Conservation (phyloP, 1,140 invertebrate species). For the Idris sp. region DNA sequence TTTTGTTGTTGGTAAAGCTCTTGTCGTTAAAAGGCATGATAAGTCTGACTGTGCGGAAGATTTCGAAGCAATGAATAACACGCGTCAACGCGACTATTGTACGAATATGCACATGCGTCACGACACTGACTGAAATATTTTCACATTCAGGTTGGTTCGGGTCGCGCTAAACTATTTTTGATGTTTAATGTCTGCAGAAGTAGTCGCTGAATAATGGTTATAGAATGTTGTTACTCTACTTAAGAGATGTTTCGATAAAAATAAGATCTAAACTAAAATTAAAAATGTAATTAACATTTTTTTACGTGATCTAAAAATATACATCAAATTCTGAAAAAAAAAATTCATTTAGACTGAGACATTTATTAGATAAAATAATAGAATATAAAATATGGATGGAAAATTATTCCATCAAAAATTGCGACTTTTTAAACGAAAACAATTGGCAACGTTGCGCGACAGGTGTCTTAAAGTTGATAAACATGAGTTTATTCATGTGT, state of each 20-base stretch:
- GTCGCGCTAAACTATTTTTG: slow-evolving; percentile 32
- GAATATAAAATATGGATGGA: slow-evolving; percentile 5
- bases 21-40: background rate
- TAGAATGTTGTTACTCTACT: background rate
- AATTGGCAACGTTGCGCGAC: slow-evolving; percentile 40
- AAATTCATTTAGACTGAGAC: too few relatives aligned
- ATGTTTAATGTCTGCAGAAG: slow-evolving; percentile 6
- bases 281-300: too few relatives aligned
- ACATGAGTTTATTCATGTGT: slow-evolving; percentile 45
- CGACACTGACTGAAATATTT: slow-evolving; percentile 31
- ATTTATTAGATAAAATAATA: background rate
- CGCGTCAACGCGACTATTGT: slow-evolving; percentile 39
- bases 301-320: too few relatives aligned
- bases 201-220: slow-evolving; percentile 3
- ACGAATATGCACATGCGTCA: slow-evolving; percentile 26
- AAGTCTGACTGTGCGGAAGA: slow-evolving; percentile 27
- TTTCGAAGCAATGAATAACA: slow-evolving; percentile 44
- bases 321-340: too few relatives aligned
- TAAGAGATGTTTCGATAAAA: too few relatives aligned
- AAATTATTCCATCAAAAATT: background rate
- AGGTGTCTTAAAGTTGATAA: slow-evolving; percentile 41
- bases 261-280: too few relatives aligned
- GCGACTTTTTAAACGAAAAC: slow-evolving; percentile 10
- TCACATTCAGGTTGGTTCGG: slow-evolving; percentile 49
- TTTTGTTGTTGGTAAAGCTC: too few relatives aligned